These are phyloP conservation scores for Elephantulus edwardii DNA, from an alignment of 2,113 vertebrate genomes.

Conservation along the genomic window DNA sequence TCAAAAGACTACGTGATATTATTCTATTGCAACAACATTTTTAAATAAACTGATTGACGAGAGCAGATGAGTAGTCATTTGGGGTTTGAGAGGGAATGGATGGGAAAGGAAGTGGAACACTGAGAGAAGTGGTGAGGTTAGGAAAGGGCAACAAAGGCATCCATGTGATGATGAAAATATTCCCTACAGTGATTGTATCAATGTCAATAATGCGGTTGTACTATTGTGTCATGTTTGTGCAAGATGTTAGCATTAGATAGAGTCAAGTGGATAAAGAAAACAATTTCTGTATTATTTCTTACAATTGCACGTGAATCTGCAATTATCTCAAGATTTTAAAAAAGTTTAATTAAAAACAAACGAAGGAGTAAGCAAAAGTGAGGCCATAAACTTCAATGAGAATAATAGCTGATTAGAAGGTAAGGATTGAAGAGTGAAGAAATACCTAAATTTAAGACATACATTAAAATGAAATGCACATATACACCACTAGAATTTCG, in stretches of 20 bases:
- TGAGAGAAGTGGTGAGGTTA: neutral
- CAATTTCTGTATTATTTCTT: neutral
- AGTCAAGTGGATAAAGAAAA: neutral
- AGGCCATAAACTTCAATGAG: neutral
- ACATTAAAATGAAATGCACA: neutral
- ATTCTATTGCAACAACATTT: neutral
- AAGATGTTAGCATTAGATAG: too few species aligned
- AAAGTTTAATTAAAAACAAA: neutral
- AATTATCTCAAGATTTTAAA: conserved; percentile 1
- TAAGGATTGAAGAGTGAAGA: neutral
- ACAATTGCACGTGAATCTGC: neutral
- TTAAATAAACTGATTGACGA: neutral
- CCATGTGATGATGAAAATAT: neutral
- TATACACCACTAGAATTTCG: neutral
- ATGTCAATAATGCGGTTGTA: neutral
- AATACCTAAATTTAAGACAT: neutral
- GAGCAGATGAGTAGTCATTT: neutral
- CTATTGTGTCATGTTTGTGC: neutral
- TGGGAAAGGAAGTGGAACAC: too few species aligned
- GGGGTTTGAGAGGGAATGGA: neutral
- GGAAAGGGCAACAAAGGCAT: neutral
- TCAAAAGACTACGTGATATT: neutral
- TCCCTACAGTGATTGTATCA: neutral
- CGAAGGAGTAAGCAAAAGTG: neutral
- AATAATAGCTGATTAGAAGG: neutral